Conservation (phyloP, 2,888 invertebrate genomes). For the Acanthosepion pharaonis region DNA sequence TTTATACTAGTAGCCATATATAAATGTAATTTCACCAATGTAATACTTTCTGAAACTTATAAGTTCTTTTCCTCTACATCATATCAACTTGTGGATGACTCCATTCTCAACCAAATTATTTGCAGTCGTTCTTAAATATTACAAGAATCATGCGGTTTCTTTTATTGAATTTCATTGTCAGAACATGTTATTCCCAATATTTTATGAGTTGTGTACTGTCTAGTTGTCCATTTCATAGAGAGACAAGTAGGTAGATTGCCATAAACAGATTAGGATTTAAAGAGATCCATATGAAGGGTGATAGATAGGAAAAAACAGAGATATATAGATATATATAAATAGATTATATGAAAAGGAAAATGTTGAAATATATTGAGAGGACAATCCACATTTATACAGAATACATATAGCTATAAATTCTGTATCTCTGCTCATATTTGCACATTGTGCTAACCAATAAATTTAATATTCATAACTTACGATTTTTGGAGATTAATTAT, state of each 20-base stretch:
- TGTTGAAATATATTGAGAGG: no score
- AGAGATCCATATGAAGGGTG: neutral
- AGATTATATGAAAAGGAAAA: no score
- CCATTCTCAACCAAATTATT: neutral
- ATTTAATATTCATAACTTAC: no score
- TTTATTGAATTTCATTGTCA: conserved; percentile 33
- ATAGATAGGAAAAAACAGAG: neutral
- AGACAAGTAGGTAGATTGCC: neutral
- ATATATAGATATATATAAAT: neutral
- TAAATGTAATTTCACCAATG: no score
- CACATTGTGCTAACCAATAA: no score
- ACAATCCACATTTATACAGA: no score
- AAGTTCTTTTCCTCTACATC: neutral
- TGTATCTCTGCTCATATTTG: no score
- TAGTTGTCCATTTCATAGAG: neutral
- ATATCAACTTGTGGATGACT: neutral
- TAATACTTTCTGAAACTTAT: no score
- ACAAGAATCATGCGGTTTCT: neutral
- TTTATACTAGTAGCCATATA: no score
- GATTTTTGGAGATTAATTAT: no score
- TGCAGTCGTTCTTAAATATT: neutral
- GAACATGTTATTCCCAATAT: neutral
- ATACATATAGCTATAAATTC: no score
- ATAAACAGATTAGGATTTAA: no score
- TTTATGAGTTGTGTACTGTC: neutral